phyloP scores from a whole-genome alignment of 2,113 vertebrate genomes.

The Zosterops pallidus region DNA sequence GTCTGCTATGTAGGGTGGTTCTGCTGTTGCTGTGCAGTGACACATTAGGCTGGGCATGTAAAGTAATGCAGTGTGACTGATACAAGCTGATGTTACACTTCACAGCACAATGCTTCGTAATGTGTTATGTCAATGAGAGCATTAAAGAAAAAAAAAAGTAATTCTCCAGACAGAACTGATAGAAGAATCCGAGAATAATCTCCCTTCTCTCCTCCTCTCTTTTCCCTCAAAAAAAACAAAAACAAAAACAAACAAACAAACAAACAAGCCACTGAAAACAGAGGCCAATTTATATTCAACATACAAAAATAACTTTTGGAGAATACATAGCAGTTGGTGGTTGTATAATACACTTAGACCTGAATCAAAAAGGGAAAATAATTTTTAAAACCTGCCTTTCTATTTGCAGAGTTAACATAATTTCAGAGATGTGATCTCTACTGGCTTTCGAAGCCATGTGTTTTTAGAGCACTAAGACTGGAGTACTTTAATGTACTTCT shows the following conservation, averaged over 20 bases:
- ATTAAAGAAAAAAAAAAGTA: not conserved
- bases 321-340: not conserved
- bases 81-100: slow-evolving; percentile 66
- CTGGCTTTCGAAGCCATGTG: not conserved
- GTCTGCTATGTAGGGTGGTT: not conserved
- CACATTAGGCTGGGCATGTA: slow-evolving; percentile 18
- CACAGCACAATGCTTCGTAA: slow-evolving; percentile 55
- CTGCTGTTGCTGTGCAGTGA: not conserved
- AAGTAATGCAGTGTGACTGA: slow-evolving; percentile 56
- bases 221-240: not conserved
- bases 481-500: not conserved
- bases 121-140: slow-evolving; percentile 44
- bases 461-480: not conserved
- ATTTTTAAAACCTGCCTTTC: not conserved
- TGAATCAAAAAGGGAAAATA: not conserved
- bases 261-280: not conserved
- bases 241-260: not conserved
- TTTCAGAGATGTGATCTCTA: not conserved
- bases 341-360: not conserved
- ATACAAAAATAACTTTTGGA: not conserved
- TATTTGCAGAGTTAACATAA: not conserved
- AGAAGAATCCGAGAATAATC: not conserved
- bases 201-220: not conserved
- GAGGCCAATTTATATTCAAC: not conserved
- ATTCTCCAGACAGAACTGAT: not conserved